Conservation (phyloP, 2,797 vertebrate genomes). For the Dipus sagitta region DNA sequence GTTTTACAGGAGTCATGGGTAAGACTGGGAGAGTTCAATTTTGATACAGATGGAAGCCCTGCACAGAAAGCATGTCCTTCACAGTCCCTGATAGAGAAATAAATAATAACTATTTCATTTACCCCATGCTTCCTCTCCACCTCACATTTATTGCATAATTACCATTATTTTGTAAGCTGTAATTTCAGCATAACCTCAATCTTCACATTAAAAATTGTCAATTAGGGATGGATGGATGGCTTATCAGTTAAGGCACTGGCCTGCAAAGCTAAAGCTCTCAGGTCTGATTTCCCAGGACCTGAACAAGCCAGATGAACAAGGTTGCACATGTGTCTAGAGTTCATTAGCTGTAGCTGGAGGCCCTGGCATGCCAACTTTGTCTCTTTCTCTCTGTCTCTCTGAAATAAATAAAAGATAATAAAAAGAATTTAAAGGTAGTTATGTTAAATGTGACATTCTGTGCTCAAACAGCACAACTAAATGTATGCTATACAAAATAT, state of each 20-base stretch:
- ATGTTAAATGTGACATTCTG: not conserved
- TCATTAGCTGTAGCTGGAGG: no score
- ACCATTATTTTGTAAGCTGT: not conserved
- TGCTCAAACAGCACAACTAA: not conserved
- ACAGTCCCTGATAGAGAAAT: not conserved
- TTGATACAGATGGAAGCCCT: not conserved
- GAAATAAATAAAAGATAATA: no score
- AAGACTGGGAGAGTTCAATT: not conserved
- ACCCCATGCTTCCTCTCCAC: not conserved
- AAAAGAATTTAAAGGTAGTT: not conserved
- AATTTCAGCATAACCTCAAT: not conserved
- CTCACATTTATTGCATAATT: not conserved
- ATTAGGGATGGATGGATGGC: no score
- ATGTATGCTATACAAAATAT: not conserved
- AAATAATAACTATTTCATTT: not conserved
- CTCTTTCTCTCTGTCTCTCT: no score
- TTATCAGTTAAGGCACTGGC: no score
- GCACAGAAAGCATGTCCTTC: not conserved
- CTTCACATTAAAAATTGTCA: not conserved
- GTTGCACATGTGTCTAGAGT: no score
- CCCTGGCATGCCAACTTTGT: no score
- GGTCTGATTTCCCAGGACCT: no score
- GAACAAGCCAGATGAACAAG: no score
- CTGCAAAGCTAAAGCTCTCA: no score
- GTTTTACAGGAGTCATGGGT: not conserved